Conservation (phyloP, 2,797 vertebrate genomes). For the Pristis pectinata region DNA sequence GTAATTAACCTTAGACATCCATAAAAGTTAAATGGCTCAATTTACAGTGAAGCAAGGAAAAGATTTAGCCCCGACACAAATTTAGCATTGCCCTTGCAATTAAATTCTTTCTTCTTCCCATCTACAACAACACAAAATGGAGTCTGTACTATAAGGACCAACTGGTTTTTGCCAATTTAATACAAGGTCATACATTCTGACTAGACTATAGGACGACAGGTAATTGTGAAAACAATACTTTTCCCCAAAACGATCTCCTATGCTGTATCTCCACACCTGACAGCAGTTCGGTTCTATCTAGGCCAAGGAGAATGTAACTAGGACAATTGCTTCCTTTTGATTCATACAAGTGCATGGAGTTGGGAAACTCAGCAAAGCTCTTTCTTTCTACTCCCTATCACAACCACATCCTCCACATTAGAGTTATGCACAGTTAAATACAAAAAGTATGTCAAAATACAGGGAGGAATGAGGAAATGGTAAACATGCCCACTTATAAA, state of each 20-base stretch:
- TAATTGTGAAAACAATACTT: not conserved
- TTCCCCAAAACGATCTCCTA: slow-evolving; percentile 5
- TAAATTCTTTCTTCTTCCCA: not conserved
- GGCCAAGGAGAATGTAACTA: slow-evolving; percentile 23
- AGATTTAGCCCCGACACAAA: not conserved
- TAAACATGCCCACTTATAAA: too few species aligned
- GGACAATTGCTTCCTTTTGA: slow-evolving; percentile 25
- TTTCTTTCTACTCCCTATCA: not conserved
- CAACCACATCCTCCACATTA: not conserved
- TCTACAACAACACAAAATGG: not conserved
- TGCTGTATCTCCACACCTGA: not conserved
- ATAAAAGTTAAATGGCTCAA: not conserved
- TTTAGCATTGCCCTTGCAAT: not conserved
- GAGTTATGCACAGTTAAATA: not conserved
- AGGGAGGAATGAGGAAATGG: not conserved
- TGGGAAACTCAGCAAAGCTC: not conserved
- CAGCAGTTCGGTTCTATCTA: not conserved
- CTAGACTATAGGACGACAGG: not conserved
- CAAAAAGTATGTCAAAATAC: not conserved
- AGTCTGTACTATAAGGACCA: not conserved
- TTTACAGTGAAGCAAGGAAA: not conserved
- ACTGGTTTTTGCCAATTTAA: not conserved
- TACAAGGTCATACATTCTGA: not conserved
- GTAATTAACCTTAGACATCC: not conserved
- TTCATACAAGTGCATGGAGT: not conserved